Evolutionary conservation across 2,797 vertebrate genomes (phyloP).

Genomic region (Falco berigora): DNA sequence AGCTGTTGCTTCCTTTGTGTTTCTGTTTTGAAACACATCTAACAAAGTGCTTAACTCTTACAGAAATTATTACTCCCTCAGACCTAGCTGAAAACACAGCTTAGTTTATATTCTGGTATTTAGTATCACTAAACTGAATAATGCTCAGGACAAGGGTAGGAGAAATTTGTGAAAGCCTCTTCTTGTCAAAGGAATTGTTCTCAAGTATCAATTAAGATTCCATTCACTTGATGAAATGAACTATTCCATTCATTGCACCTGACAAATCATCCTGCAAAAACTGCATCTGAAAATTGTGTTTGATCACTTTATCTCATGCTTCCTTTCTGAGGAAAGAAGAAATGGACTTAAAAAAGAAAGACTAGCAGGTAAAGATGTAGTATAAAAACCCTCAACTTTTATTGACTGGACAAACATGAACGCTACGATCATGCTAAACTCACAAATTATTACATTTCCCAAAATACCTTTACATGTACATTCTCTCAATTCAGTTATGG

Average conservation of each 20-base stretch:
- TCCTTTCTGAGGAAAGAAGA: not conserved
- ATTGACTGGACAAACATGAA: not conserved
- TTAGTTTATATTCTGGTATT: not conserved
- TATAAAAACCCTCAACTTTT: not conserved
- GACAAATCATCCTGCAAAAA: not conserved
- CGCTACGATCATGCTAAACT: not conserved
- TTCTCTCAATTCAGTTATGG: not conserved
- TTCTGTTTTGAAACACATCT: not conserved
- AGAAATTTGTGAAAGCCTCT: not conserved
- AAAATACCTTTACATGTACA: not conserved
- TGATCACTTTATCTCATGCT: not conserved
- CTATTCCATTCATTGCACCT: slow-evolving; percentile 21
- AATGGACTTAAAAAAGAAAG: not conserved
- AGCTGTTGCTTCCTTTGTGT: not conserved
- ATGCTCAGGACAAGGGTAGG: not conserved
- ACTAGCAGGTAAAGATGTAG: not conserved
- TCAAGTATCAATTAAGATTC: slow-evolving; percentile 6
- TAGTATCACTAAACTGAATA: not conserved
- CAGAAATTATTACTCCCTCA: not conserved
- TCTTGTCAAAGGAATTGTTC: not conserved
- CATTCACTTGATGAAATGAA: not conserved
- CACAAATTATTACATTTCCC: not conserved
- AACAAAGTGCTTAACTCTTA: not conserved
- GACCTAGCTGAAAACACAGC: not conserved
- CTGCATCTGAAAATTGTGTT: not conserved